Evolutionary conservation across 2,888 invertebrate species (phyloP), one percentile per base, ranked within the genome.

Genomic region (Apomyelois bistriatella): DNA sequence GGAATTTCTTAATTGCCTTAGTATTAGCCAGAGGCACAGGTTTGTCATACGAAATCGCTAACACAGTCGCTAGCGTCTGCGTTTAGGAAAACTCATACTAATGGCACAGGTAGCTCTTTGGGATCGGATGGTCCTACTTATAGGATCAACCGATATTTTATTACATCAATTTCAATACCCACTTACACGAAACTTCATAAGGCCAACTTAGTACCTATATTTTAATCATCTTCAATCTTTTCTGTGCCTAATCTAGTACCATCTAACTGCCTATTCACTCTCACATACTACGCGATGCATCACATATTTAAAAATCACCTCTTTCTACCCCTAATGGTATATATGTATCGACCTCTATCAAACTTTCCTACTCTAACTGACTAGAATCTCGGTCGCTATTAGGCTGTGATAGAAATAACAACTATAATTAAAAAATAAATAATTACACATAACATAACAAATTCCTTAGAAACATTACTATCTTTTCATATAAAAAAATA

Each of bases 231-330:
- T 32, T 32, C 22, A 22, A 10, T 32, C 56, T 43, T 52, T 62
- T 66, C 59, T 58, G 60, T 64, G 59, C 62, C 66, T 68, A 68
- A 58, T 54, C 58, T 62, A 58, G 57, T 62, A 60, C 56, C 56
- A 22, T 60, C 54, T 60, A 62, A 62, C 60, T 68, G 56, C 61
- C 74, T 82, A 82, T 66, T 55, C 74, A 78, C 76, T 68, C 63
- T 65, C 73, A 76, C 76, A 53, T 59, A 53, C 73, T 75, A 74
- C 66, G 50, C 60, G 60, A 73, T 74, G 74, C 83, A 83, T 83
- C 81, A 83, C 80, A 82, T 78, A 68, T 71, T 64, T 72, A 74
- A 60, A 66, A 76, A 79, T 81, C 79, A 82, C 81, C 72, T 71
- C 63, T 66, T 66, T 70, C 83, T 84, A 85, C 76, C 62, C 51